Base-by-base conservation (phyloP, 2,113 vertebrate genomes). In the Cryptomyrus ogoouensis region DNA sequence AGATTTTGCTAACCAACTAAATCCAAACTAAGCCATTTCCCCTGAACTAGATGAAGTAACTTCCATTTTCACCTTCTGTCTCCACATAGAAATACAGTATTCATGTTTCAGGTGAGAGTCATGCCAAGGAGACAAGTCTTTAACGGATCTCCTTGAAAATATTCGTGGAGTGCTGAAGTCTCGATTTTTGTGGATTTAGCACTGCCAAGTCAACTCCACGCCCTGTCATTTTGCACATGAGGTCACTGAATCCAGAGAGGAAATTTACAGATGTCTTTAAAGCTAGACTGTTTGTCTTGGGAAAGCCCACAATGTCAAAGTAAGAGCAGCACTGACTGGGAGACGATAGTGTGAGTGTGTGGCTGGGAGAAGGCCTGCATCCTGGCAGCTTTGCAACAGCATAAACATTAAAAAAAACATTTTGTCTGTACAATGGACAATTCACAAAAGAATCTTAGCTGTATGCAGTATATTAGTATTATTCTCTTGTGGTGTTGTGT, bases 191-290 rank as follows among this genome's bases (percentile, higher is more conserved):
- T 12, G 46, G 10, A 31, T 80, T 77, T 35, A 10, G 62, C 46
- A 53, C 62, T 80, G 88, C 70, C 88, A 77, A 50, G 70, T 77
- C 47, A 50, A 52, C 27, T 80, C 88, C 88, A 80, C 88, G 46
- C 88, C 88, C 88, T 52, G 66, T 80, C 70, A 83, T 80, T 89
- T 80, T 52, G 44, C 49, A 62, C 42, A 52, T 80, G 77, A 52
- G 49, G 88, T 89, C 88, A 89, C 88, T 53, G 66, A 80, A 80
- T 52, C 66, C 42, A 17, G 74, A 88, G 46, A 89, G 70, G 88
- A 89, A 53, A 74, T 80, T 89, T 80, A 80, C 58, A 88, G 88
- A 74, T 15, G 27, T 80, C 66, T 53, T 89, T 50, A 77, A 80
- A 31, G 27, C 46, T 39, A 27, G 44, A 21, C 70, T 89, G 70